A percentile compares a stretch with the other conserved stretches of the same genome.
phyloP scores from a whole-genome alignment of 2,797 vertebrate species.

The Hephaestus fuliginosus region DNA sequence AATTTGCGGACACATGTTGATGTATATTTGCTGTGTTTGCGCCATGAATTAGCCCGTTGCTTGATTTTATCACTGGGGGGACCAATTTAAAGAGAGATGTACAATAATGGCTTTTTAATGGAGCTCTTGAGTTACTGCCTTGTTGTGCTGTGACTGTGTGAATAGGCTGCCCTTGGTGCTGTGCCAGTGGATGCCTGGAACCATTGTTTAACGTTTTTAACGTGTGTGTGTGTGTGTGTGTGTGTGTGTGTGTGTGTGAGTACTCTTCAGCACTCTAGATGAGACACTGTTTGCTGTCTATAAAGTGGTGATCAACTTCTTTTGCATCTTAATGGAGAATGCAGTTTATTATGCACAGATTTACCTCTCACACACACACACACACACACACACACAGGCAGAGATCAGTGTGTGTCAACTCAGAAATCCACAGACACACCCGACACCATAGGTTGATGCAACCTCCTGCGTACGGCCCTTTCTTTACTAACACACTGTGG shows the following conservation, averaged over 20 bases:
- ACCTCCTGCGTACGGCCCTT: conserved; percentile 20
- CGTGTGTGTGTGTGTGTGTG: conserved; percentile 6
- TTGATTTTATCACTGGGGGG: conserved; percentile 31
- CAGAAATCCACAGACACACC: conserved; percentile 49
- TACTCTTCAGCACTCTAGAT: neutral
- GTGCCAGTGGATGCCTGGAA: conserved; percentile 52
- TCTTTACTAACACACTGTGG: conserved; percentile 37
- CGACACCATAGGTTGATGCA: conserved; percentile 40
- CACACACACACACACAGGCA: conserved; percentile 14
- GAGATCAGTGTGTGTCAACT: conserved; percentile 28
- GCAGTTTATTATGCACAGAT: neutral
- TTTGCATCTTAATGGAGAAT: neutral
- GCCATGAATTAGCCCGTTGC: neutral
- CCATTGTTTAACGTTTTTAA: conserved; percentile 23
- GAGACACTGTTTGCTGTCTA: conserved; percentile 25
- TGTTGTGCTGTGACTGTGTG: conserved; percentile 65
- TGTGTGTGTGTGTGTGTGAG: neutral
- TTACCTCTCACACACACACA: neutral
- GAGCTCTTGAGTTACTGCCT: conserved; percentile 54
- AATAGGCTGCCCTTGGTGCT: conserved; percentile 51
- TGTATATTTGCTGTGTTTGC: conserved; percentile 8
- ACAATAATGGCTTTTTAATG: conserved; percentile 68
- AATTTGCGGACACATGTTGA: neutral
- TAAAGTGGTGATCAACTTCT: conserved; percentile 16
- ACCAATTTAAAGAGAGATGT: conserved; percentile 43